Base-by-base conservation (phyloP, 2,797 vertebrate genomes). In the Carcharodon carcharias region DNA sequence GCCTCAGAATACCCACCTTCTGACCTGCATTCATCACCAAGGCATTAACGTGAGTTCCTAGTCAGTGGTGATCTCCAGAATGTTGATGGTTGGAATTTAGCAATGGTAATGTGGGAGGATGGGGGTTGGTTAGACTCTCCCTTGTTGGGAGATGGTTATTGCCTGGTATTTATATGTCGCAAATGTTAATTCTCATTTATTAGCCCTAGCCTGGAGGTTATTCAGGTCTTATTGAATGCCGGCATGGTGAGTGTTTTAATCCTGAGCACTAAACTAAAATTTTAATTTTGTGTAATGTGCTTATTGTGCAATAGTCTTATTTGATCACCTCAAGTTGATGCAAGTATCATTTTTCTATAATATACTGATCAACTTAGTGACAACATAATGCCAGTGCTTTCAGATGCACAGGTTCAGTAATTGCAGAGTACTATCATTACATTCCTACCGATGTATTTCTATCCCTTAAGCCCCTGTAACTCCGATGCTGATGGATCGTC, bases 401-500 rank as follows among this genome's bases (percentile, higher is more conserved):
- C 31, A 61, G 56, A 61, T 58, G 35, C 73, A n/a, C 35, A 91
- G 35, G 16, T 61, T 91, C 3, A 61, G 18, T 61, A 58, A n/a
- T 4, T 91, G 88, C 28, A 35, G 88, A n/a, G 16, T 61, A 18
- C 56, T 35, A 61, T 61, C 88, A 61, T 77, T 14, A 77, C 35
- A 14, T 77, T 77, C 31, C 35, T n/a, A n/a, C 73, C 77, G 35
- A 91, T 61, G 14, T 31, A 35, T 35, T 91, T 35, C n/a, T 14
- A n/a, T 77, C 5, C 40, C 40, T 91, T 91, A 56, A 91, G 31
- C 58, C 35, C 56, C 54, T 61, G 88, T 58, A 54, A 56, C n/a
- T 91, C 96, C 18, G 54, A 96, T 97, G 96, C 97, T 96, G 71
- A 99, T 97, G 50, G 98, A 96, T 96, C 98, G 98, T 69, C 98